Conservation (phyloP, 1,140 invertebrate genomes). For the Harpegnathos saltator region DNA sequence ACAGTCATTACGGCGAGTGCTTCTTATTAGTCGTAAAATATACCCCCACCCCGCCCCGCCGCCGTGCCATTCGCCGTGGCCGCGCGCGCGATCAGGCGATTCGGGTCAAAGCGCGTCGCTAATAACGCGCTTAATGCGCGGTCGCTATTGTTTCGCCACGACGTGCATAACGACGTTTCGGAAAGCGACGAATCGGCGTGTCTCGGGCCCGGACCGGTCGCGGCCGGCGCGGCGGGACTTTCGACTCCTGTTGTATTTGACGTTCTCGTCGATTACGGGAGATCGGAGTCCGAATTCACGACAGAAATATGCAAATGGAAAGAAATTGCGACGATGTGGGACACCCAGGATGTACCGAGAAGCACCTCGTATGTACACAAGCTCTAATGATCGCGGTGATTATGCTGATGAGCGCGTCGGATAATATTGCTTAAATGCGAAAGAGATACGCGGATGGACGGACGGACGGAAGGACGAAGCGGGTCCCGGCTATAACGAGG, state of each 20-base stretch:
- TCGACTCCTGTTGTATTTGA: not conserved
- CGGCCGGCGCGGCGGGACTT: not conserved
- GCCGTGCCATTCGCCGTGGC: constrained; percentile 17
- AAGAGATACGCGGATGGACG: constrained; percentile 49
- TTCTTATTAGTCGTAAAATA: constrained; percentile 61
- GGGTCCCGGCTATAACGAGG: constrained; percentile 59
- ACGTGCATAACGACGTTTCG: not conserved
- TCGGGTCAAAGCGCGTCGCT: constrained; percentile 40
- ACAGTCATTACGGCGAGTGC: constrained; percentile 43
- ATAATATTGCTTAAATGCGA: constrained; percentile 67
- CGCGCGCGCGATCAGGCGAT: constrained; percentile 46
- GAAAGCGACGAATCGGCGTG: not conserved
- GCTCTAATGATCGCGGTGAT: constrained; percentile 52
- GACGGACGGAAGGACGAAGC: no score
- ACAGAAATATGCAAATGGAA: constrained; percentile 2
- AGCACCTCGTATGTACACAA: not conserved
- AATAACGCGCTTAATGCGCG: constrained; percentile 35
- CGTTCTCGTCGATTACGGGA: constrained; percentile 3
- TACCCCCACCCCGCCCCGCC: constrained; percentile 16
- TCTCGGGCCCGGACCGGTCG: not conserved
- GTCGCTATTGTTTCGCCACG: constrained; percentile 30
- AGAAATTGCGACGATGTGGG: not conserved
- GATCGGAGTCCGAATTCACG: not conserved
- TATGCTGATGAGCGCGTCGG: constrained; percentile 56
- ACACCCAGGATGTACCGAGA: constrained; percentile 8